These are phyloP conservation scores for Lamellibrachia luymesi DNA, from an alignment of 1,140 invertebrate genomes.

Conservation along the genomic window DNA sequence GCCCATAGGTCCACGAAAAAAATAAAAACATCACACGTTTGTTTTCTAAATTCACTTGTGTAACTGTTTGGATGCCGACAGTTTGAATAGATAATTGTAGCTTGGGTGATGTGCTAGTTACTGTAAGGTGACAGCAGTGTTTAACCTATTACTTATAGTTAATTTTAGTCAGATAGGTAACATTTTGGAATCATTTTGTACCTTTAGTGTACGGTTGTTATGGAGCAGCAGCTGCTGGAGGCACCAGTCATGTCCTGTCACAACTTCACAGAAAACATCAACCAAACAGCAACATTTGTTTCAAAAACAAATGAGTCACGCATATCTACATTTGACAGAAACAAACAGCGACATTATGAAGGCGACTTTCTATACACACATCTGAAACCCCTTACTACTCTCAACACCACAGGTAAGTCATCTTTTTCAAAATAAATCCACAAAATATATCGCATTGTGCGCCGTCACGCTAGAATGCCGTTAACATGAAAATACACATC, in stretches of 20 bases:
- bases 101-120: too few relatives aligned
- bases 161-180: too few relatives aligned
- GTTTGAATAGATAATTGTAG: too few relatives aligned
- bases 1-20: too few relatives aligned
- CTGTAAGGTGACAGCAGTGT: too few relatives aligned
- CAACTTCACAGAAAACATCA: not conserved
- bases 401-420: not conserved
- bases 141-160: too few relatives aligned
- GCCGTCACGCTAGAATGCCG: not conserved
- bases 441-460: not conserved
- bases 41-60: too few relatives aligned
- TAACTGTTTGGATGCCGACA: too few relatives aligned
- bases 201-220: not conserved
- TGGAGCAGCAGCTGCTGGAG: not conserved
- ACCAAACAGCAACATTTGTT: not conserved
- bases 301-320: not conserved
- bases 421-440: not conserved
- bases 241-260: not conserved
- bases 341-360: not conserved
- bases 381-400: not conserved
- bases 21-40: too few relatives aligned
- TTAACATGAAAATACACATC: not conserved
- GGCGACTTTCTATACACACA: too few relatives aligned
- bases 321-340: not conserved
- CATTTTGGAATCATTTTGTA: too few relatives aligned